These are phyloP conservation scores for Drosophila mojavensis DNA, from an alignment of 1,140 invertebrate genomes.

Conservation along the genomic window DNA sequence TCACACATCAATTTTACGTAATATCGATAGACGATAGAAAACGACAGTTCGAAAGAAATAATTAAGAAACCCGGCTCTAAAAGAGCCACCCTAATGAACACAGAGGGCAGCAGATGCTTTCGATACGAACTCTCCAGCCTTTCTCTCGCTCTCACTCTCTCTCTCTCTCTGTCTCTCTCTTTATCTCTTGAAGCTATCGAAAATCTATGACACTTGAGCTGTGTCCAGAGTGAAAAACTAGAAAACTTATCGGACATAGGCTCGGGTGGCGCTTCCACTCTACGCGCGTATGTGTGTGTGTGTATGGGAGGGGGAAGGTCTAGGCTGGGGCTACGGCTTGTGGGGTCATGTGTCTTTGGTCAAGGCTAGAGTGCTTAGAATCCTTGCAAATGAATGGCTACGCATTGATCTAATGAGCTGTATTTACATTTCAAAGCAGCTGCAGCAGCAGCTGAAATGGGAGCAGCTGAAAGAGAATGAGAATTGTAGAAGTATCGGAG, in stretches of 20 bases:
- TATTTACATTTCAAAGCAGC: slow-evolving; percentile 81
- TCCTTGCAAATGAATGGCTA: slow-evolving; percentile 74
- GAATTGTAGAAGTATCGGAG: not conserved
- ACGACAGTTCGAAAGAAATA: too few species aligned
- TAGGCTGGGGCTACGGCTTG: not conserved
- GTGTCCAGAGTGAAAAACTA: slow-evolving; percentile 12
- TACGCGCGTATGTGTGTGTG: not conserved
- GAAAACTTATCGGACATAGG: slow-evolving; percentile 1
- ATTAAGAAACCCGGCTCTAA: too few species aligned
- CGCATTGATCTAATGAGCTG: slow-evolving; percentile 79
- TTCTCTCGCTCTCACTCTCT: not conserved
- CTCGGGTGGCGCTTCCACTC: not conserved
- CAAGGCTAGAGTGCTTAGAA: slow-evolving; percentile 28
- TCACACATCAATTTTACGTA: too few species aligned
- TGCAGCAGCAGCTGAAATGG: slow-evolving; percentile 37
- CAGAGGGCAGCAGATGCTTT: too few species aligned
- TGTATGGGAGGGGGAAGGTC: not conserved
- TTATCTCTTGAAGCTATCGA: not conserved
- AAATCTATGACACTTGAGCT: slow-evolving; percentile 4
- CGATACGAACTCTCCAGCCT: too few species aligned
- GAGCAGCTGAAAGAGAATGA: slow-evolving; percentile 6
- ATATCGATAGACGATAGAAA: too few species aligned
- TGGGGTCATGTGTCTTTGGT: not conserved
- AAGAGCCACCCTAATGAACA: too few species aligned
- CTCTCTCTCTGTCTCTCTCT: too few species aligned